Conservation (phyloP, 2,113 vertebrate species). For the Thalassarche chlororhynchos region DNA sequence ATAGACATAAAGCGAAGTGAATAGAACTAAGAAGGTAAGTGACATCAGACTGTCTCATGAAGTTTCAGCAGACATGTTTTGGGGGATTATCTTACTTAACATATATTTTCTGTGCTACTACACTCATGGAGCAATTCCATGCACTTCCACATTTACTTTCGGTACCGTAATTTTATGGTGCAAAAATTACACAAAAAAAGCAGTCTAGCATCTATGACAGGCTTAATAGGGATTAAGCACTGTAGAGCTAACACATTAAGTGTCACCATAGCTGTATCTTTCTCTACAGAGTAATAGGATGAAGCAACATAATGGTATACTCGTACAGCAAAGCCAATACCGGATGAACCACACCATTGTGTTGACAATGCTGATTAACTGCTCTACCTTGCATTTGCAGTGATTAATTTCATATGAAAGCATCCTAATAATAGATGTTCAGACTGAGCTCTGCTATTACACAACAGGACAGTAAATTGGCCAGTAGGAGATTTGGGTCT, state of each 20-base stretch:
- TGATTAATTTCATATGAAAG: slow-evolving; percentile 32
- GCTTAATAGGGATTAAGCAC: neutral
- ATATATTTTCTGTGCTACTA: neutral
- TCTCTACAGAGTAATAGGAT: neutral
- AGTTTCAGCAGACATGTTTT: neutral
- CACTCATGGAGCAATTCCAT: neutral
- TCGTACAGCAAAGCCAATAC: neutral
- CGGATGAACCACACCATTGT: neutral
- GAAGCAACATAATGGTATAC: neutral
- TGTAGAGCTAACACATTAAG: neutral
- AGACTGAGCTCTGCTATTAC: neutral
- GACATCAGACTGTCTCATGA: neutral
- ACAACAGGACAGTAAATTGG: slow-evolving; percentile 28
- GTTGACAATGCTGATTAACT: neutral
- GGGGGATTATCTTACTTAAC: neutral
- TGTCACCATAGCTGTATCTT: neutral
- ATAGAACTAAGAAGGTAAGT: neutral
- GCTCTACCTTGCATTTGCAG: neutral
- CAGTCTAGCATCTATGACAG: fast-evolving
- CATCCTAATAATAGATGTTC: slow-evolving; percentile 29
- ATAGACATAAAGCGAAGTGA: neutral
- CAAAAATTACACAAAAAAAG: neutral
- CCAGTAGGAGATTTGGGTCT: neutral
- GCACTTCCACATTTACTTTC: neutral
- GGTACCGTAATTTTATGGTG: neutral